phyloP scores from a whole-genome alignment of 2,797 vertebrate genomes.

The Cossypha dichroa region DNA sequence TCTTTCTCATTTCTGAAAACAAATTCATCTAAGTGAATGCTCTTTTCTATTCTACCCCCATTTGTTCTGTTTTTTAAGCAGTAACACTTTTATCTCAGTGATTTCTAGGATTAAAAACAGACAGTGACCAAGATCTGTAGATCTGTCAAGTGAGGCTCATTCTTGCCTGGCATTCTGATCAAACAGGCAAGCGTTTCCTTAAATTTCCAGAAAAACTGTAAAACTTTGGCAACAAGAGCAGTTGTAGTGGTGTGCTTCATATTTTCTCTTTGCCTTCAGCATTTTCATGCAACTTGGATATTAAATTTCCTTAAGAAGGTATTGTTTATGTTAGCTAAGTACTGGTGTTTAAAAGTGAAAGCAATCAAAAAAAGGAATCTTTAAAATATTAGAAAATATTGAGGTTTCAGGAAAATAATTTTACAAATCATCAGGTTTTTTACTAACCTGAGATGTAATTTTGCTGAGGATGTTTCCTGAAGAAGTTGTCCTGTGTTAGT shows the following conservation, averaged over 20 bases:
- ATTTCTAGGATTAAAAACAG: not conserved
- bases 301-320: constrained; percentile 20
- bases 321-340: not conserved
- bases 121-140: not conserved
- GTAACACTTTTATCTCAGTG: not conserved
- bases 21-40: not conserved
- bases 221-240: not conserved
- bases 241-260: not conserved
- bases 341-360: not conserved
- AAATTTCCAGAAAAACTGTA: not conserved
- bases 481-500: not conserved
- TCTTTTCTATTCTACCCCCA: not conserved
- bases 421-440: not conserved
- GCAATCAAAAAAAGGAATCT: not conserved
- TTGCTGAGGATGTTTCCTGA: not conserved
- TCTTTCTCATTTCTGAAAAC: not conserved
- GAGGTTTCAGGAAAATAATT: not conserved
- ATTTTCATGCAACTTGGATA: not conserved
- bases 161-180: not conserved
- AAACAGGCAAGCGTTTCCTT: not conserved
- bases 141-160: not conserved
- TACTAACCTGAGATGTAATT: not conserved
- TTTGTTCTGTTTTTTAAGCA: not conserved
- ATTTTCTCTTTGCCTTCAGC: not conserved
- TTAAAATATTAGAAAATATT: not conserved